phyloP scores from a whole-genome alignment of 2,797 vertebrate genomes.

The Neopelma chrysocephalum region DNA sequence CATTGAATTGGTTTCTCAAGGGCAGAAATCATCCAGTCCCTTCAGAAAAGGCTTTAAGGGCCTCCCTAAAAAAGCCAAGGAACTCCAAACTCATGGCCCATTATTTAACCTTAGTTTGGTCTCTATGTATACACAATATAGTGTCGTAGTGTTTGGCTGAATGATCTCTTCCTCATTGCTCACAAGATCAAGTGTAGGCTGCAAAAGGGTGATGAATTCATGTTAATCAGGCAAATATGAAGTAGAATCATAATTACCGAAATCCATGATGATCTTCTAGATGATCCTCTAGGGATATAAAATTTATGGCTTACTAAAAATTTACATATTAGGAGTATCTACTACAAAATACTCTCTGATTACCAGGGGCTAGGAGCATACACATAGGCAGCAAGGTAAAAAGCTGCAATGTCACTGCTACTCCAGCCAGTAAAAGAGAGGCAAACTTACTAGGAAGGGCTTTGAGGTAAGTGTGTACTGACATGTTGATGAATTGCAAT shows the following conservation, averaged over 20 bases:
- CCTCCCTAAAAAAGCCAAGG: neutral
- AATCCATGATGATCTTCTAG: neutral
- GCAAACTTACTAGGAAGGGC: neutral
- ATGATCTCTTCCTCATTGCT: neutral
- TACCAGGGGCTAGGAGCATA: accelerated
- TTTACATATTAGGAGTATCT: neutral
- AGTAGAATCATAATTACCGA: neutral
- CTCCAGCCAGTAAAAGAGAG: neutral
- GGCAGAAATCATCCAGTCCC: neutral
- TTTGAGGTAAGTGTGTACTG: neutral
- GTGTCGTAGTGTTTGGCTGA: neutral
- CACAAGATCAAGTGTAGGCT: neutral
- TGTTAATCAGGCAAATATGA: neutral
- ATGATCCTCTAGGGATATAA: neutral
- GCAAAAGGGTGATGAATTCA: neutral
- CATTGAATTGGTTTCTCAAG: neutral
- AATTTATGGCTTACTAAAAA: neutral
- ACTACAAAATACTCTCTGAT: neutral
- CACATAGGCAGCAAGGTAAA: neutral
- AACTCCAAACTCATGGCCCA: neutral
- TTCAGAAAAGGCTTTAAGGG: neutral
- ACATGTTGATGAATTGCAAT: neutral
- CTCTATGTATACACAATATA: neutral
- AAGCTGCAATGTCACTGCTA: neutral
- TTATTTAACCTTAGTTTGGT: neutral